Evolutionary conservation across 64 coral and sea anemone species (phyloP).

Genomic region (Actinia equina): DNA sequence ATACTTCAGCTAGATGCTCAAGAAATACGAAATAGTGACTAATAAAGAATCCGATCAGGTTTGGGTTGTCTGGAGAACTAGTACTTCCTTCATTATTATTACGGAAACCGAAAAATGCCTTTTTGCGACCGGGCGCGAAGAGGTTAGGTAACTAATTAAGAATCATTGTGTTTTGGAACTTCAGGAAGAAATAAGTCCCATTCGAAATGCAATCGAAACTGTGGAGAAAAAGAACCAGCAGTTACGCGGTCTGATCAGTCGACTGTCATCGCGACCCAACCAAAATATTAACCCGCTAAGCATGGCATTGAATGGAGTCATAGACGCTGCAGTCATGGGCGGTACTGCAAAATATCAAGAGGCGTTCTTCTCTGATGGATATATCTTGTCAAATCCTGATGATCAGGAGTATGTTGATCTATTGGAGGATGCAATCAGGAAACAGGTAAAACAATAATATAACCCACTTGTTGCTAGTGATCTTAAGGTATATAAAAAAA

Average conservation of each 20-base stretch:
- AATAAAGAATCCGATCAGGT: background rate
- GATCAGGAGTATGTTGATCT: constrained; percentile 45
- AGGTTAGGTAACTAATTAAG: no score
- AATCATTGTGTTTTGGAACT: background rate
- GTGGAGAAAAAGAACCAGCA: constrained; percentile 88
- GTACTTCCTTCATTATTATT: no score
- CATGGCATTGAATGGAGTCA: constrained; percentile 93
- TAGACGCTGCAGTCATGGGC: constrained; percentile 97
- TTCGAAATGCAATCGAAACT: constrained; percentile 88
- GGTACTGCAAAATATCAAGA: constrained; percentile 90
- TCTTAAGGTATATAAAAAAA: no score
- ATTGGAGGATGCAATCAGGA: constrained; percentile 53
- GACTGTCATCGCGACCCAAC: constrained; percentile 35
- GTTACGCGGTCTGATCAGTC: constrained; percentile 65
- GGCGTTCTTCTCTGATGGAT: constrained; percentile 62
- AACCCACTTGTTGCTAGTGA: no score
- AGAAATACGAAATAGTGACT: background rate
- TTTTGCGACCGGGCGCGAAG: no score
- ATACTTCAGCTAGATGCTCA: no score
- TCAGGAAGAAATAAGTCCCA: constrained; percentile 82
- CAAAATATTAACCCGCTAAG: constrained; percentile 87
- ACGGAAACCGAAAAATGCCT: no score
- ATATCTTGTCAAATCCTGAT: constrained; percentile 55
- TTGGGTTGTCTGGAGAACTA: no score
- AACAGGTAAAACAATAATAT: constrained; percentile 44